Evolutionary conservation across 2,797 vertebrate genomes (phyloP).

Genomic region (Gymnothorax javanicus): DNA sequence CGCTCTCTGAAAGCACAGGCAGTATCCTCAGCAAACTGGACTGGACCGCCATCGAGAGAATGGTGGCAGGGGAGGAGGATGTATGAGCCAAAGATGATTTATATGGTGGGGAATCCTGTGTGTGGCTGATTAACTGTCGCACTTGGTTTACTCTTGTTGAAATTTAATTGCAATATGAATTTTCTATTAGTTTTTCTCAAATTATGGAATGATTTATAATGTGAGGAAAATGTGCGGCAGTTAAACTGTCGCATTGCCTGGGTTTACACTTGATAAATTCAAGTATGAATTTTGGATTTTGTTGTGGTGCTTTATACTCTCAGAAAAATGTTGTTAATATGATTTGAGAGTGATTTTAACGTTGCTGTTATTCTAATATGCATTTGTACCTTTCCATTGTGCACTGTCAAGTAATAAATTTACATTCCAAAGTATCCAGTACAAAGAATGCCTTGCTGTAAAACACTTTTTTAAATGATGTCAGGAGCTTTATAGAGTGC

Average conservation of each 20-base stretch:
- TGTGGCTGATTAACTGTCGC: neutral
- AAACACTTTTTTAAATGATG: neutral
- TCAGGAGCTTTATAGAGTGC: neutral
- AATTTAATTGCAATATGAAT: neutral
- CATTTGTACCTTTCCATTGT: neutral
- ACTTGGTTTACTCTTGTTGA: neutral
- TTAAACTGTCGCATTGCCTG: neutral
- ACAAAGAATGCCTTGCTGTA: neutral
- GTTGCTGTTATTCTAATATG: neutral
- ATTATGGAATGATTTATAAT: neutral
- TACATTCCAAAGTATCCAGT: neutral
- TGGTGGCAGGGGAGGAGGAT: constrained; percentile 71
- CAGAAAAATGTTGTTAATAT: neutral
- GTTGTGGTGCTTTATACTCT: neutral
- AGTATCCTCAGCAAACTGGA: constrained; percentile 88
- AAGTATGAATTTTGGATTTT: neutral
- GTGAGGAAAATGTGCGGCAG: neutral
- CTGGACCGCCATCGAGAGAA: constrained; percentile 85
- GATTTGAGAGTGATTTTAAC: neutral
- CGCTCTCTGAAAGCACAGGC: constrained; percentile 75
- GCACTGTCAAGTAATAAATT: neutral
- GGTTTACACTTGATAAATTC: neutral
- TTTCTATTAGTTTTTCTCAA: too few relatives aligned
- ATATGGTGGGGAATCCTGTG: neutral
- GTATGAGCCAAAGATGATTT: neutral